Conservation (phyloP, 2,113 vertebrate genomes). For the Hirundichthys speculiger region DNA sequence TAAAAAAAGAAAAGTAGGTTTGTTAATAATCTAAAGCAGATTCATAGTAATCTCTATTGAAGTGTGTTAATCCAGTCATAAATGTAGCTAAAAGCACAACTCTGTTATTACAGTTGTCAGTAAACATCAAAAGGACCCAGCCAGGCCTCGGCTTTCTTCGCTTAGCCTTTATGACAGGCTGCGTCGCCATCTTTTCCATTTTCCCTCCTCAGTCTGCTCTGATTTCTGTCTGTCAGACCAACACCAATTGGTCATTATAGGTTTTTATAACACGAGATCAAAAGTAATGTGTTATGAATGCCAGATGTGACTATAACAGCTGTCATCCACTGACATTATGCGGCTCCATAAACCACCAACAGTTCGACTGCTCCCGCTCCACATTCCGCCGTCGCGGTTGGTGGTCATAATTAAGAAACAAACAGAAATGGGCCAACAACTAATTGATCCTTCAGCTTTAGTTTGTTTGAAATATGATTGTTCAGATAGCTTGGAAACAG, state of each 20-base stretch:
- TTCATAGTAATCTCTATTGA: slow-evolving; percentile 10
- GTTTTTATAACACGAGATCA: slow-evolving; percentile 50
- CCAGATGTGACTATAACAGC: slow-evolving; percentile 66
- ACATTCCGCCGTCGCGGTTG: slow-evolving; percentile 2
- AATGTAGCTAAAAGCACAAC: slow-evolving; percentile 25
- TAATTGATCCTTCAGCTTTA: slow-evolving; percentile 17
- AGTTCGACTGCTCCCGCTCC: slow-evolving; percentile 33
- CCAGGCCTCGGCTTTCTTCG: slow-evolving; percentile 19
- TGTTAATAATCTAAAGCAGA: slow-evolving; percentile 1
- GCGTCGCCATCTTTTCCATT: slow-evolving; percentile 38
- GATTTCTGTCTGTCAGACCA: slow-evolving; percentile 49
- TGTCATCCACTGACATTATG: slow-evolving; percentile 61
- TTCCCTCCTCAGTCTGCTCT: slow-evolving; percentile 35
- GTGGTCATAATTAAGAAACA: slow-evolving; percentile 26
- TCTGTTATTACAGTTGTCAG: slow-evolving; percentile 50
- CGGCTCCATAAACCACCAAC: slow-evolving; percentile 54
- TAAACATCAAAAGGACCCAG: slow-evolving; percentile 40
- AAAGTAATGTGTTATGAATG: slow-evolving; percentile 62
- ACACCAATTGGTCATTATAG: slow-evolving; percentile 50
- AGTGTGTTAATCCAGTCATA: slow-evolving; percentile 32
- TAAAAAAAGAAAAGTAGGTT: background rate
- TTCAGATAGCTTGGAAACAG: slow-evolving; percentile 42
- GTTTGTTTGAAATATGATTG: slow-evolving; percentile 44
- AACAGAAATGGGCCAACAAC: background rate
- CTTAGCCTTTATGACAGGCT: slow-evolving; percentile 60